phyloP scores from a whole-genome alignment of 1,140 invertebrate genomes.

The Eupristina koningsbergeri region DNA sequence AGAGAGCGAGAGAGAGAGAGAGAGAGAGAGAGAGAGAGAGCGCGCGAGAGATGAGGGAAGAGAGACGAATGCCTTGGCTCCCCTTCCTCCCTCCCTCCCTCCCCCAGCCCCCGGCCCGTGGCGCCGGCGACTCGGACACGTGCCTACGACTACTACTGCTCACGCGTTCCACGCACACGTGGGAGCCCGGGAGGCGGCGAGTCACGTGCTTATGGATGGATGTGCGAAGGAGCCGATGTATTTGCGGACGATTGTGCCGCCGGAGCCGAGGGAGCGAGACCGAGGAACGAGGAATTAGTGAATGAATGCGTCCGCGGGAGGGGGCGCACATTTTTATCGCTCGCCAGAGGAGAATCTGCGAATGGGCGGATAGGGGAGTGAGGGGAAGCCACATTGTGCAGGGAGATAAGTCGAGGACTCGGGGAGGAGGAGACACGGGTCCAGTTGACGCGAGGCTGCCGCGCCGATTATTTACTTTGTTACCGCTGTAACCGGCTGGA shows the following conservation, averaged over 20 bases:
- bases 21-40: slow-evolving; percentile 16
- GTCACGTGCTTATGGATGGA: slow-evolving; percentile 6
- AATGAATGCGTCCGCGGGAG: background rate
- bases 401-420: background rate
- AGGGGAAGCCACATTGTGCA: background rate
- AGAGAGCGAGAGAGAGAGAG: slow-evolving; percentile 32
- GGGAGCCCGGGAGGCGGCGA: slow-evolving; percentile 9
- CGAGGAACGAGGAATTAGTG: background rate
- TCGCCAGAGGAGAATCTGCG: background rate
- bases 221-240: background rate
- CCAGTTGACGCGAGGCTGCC: background rate
- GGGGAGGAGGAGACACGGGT: background rate
- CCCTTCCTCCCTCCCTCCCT: background rate
- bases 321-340: background rate
- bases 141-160: slow-evolving; percentile 8
- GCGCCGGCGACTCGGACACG: slow-evolving; percentile 10
- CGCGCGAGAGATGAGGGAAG: background rate
- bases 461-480: too few species aligned
- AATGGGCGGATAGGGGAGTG: background rate
- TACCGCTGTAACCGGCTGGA: too few species aligned
- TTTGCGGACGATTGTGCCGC: background rate
- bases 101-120: too few species aligned
- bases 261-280: background rate
- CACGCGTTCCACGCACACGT: slow-evolving; percentile 25
- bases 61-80: background rate